Conservation (phyloP, 2,888 invertebrate genomes). For the Rambutsinella grinnellia region DNA sequence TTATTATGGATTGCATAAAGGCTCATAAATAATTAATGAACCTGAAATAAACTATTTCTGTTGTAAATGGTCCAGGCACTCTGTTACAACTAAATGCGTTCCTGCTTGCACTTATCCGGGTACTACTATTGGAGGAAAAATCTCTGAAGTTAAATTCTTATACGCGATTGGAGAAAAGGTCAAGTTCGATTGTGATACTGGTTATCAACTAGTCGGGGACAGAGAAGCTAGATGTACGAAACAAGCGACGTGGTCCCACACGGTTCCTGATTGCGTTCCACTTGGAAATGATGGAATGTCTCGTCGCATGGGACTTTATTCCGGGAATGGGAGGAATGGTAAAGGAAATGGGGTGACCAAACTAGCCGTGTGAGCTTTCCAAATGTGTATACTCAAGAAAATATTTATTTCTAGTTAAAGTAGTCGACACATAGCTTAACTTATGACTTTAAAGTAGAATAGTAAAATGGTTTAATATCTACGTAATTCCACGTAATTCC, state of each 20-base stretch:
- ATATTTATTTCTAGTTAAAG: background rate
- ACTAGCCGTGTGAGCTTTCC: slow-evolving; percentile 15
- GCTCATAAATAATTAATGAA: no score
- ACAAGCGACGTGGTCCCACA: slow-evolving; percentile 85
- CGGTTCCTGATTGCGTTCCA: slow-evolving; percentile 80
- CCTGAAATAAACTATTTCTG: no score
- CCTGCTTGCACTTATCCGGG: slow-evolving; percentile 90
- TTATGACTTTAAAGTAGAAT: no score
- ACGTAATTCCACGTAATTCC: background rate
- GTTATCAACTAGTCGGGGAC: slow-evolving; percentile 80
- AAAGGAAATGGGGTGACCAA: slow-evolving; percentile 4
- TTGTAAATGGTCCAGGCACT: slow-evolving; percentile 85
- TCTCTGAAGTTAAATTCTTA: slow-evolving; percentile 91
- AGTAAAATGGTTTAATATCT: background rate
- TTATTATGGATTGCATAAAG: no score
- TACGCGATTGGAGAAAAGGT: slow-evolving; percentile 91
- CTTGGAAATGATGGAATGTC: background rate
- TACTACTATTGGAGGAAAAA: slow-evolving; percentile 86
- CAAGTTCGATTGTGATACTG: slow-evolving; percentile 85
- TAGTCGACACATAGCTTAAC: background rate
- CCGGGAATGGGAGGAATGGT: background rate
- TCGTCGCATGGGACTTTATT: background rate
- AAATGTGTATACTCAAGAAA: slow-evolving; percentile 1
- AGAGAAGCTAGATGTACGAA: slow-evolving; percentile 83
- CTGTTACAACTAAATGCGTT: slow-evolving; percentile 81